These are phyloP conservation scores for Erpetoichthys calabaricus DNA, from an alignment of 2,797 vertebrate species.

Conservation along the genomic window DNA sequence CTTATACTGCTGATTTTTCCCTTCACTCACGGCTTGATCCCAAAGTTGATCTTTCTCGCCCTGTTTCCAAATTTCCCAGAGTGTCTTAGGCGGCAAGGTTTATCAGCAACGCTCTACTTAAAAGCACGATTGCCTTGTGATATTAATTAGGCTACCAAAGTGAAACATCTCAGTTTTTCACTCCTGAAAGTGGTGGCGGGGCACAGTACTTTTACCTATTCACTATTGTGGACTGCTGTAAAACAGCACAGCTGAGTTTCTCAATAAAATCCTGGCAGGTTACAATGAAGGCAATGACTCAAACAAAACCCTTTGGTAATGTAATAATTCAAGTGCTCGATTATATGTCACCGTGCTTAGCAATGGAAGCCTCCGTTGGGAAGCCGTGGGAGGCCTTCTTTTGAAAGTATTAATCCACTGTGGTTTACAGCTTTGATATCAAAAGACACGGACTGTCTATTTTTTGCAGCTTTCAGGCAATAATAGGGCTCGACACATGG, in stretches of 20 bases:
- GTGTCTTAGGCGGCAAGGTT: constrained; percentile 5
- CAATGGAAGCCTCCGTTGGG: constrained; percentile 24
- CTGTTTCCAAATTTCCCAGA: constrained; percentile 8
- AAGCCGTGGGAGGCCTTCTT: constrained; percentile 27
- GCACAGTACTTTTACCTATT: constrained; percentile 13
- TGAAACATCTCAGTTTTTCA: constrained; percentile 12
- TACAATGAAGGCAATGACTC: constrained; percentile 23
- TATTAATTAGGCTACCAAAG: constrained; percentile 12
- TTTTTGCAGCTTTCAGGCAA: constrained; percentile 1
- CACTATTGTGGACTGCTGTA: constrained; percentile 19
- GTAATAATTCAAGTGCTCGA: constrained; percentile 29
- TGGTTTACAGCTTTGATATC: constrained; percentile 21
- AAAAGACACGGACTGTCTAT: constrained; percentile 16
- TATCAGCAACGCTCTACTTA: not conserved
- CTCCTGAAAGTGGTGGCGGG: constrained; percentile 17
- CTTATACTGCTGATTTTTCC: constrained; percentile 22
- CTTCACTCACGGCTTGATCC: constrained; percentile 9
- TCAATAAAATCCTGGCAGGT: constrained; percentile 19
- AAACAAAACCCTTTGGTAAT: constrained; percentile 30
- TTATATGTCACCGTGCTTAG: constrained; percentile 39
- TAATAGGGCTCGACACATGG: constrained; percentile 1
- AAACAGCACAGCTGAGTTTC: constrained; percentile 21
- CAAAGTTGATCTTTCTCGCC: constrained; percentile 5
- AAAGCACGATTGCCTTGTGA: constrained; percentile 12
- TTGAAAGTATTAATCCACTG: constrained; percentile 17